A percentile compares a stretch with the other conserved stretches of the same genome.
Conservation (phyloP, 2,888 invertebrate genomes). For the Blera fallax region DNA sequence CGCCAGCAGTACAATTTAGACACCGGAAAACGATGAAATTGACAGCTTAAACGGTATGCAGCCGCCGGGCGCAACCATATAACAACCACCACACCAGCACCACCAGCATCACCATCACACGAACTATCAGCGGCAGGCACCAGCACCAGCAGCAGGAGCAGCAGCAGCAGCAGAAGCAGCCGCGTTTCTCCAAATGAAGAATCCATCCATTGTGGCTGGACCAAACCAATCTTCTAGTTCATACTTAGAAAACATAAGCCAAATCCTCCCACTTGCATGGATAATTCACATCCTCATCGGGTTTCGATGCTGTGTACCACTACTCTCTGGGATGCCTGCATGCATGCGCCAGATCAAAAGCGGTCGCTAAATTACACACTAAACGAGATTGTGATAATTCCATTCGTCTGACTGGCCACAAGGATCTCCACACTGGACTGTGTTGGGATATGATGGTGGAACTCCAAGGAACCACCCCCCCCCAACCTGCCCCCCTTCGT, state of each 20-base stretch:
- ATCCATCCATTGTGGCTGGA: conserved; percentile 4
- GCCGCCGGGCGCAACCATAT: conserved; percentile 75
- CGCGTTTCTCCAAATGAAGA: conserved; percentile 43
- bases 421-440: conserved; percentile 11
- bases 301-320: conserved; percentile 20
- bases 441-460: neutral
- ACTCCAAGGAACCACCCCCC: neutral
- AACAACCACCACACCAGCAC: conserved; percentile 72
- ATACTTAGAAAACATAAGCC: conserved; percentile 67
- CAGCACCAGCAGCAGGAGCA: conserved; percentile 23
- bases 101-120: conserved; percentile 74
- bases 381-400: conserved; percentile 73
- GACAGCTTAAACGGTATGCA: conserved; percentile 76
- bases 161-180: conserved; percentile 38
- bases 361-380: conserved; percentile 72
- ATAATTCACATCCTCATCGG: conserved; percentile 70
- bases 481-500: too few species aligned
- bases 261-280: conserved; percentile 69
- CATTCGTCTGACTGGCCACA: conserved; percentile 48
- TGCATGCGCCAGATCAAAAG: conserved; percentile 72
- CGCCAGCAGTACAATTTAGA: conserved; percentile 79
- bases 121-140: conserved; percentile 34
- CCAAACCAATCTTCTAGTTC: conserved; percentile 63
- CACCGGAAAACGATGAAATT: conserved; percentile 82
- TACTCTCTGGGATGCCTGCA: conserved; percentile 43